Conservation (phyloP, 2,888 invertebrate species). For the Lymantria dispar region DNA sequence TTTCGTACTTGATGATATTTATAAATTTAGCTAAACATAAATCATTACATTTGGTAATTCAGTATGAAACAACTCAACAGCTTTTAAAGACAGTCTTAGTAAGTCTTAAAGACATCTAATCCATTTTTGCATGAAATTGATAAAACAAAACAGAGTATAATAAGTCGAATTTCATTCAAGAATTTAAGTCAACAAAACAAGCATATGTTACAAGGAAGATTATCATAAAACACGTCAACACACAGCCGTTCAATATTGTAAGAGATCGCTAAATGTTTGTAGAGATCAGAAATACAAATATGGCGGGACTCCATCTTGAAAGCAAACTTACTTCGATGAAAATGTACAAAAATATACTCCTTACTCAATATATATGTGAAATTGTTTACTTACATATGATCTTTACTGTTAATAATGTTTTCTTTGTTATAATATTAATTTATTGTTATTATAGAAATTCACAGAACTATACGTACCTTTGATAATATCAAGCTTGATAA, state of each 20-base stretch:
- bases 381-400: neutral
- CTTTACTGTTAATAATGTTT: neutral
- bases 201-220: constrained; percentile 25
- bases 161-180: constrained; percentile 16
- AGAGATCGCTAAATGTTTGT: constrained; percentile 41
- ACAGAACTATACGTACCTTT: neutral
- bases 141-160: neutral
- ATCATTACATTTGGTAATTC: too few species aligned
- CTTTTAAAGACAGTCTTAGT: neutral
- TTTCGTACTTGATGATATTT: too few species aligned
- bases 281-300: constrained; percentile 31
- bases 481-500: neutral
- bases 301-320: constrained; percentile 17
- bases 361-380: constrained; percentile 10
- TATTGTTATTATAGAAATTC: neutral
- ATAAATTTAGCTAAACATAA: too few species aligned
- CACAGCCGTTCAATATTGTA: constrained; percentile 44
- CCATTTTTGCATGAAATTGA: neutral
- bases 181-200: constrained; percentile 8
- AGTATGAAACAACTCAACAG: too few species aligned
- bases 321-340: constrained; percentile 27
- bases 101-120: too few species aligned
- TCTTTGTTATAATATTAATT: neutral
- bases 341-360: constrained; percentile 15
- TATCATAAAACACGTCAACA: constrained; percentile 46